Evolutionary conservation across 2,797 vertebrate species (phyloP).

Genomic region (Brachyrhaphis roseni): DNA sequence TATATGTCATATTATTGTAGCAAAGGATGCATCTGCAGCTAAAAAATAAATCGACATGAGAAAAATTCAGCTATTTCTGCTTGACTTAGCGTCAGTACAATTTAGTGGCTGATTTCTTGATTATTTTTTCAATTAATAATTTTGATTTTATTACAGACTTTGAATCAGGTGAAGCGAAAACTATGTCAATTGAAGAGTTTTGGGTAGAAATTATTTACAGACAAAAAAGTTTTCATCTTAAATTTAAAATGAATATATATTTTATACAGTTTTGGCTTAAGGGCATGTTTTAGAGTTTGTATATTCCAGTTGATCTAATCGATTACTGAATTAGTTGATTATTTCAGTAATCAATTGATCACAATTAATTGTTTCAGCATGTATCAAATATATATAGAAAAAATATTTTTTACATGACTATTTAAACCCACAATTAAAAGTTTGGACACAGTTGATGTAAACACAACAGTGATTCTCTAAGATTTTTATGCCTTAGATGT

Average conservation of each 20-base stretch:
- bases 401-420: not conserved
- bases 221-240: too few relatives aligned
- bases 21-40: too few relatives aligned
- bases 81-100: too few relatives aligned
- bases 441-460: not conserved
- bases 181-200: too few relatives aligned
- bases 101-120: too few relatives aligned
- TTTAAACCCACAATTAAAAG: not conserved
- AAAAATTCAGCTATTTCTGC: too few relatives aligned
- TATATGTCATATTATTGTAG: not conserved
- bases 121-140: too few relatives aligned
- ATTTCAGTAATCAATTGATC: not conserved
- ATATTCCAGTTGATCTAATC: not conserved
- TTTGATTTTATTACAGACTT: too few relatives aligned
- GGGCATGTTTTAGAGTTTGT: not conserved
- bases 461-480: not conserved
- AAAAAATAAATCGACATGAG: too few relatives aligned
- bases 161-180: too few relatives aligned
- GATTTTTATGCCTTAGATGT: not conserved
- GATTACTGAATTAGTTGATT: not conserved
- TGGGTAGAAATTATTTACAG: too few relatives aligned
- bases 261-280: not conserved
- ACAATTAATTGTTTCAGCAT: not conserved
- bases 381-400: not conserved
- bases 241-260: too few relatives aligned